Percentiles rank a stretch among this genome's conserved stretches.
Conservation (phyloP, 2,797 vertebrate species). For the Rhincodon typus region DNA sequence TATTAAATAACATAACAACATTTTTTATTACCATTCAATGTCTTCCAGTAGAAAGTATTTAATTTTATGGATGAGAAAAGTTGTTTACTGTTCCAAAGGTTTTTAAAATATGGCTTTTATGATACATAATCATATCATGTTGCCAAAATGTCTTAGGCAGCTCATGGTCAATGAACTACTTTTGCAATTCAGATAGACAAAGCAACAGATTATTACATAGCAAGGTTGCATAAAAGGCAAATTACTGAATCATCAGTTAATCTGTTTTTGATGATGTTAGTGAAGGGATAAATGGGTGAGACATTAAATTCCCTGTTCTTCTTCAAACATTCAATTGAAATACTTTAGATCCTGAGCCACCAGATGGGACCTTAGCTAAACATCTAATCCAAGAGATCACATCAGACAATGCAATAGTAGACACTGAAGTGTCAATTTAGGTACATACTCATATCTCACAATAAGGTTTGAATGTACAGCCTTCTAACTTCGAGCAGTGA, state of each 20-base stretch:
- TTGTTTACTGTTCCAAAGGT: neutral
- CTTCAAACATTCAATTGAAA: neutral
- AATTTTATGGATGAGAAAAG: neutral
- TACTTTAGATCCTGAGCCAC: neutral
- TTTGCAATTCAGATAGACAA: neutral
- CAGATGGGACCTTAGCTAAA: neutral
- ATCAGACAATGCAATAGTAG: neutral
- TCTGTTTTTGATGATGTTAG: neutral
- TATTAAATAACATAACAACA: neutral
- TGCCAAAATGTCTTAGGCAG: too few species aligned
- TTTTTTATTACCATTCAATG: neutral
- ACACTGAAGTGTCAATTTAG: neutral
- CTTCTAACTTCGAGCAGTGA: neutral
- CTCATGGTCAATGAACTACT: neutral
- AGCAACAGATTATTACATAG: neutral
- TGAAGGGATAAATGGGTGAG: too few species aligned
- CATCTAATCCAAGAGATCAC: neutral
- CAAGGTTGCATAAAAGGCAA: neutral
- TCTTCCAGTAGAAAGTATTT: neutral
- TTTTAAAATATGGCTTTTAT: neutral
- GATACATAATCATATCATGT: neutral
- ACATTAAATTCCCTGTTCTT: neutral
- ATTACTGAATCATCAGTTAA: neutral
- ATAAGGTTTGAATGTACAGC: neutral
- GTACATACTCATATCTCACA: neutral